phyloP scores from a whole-genome alignment of 2,888 invertebrate species.

The Noctua fimbriata region DNA sequence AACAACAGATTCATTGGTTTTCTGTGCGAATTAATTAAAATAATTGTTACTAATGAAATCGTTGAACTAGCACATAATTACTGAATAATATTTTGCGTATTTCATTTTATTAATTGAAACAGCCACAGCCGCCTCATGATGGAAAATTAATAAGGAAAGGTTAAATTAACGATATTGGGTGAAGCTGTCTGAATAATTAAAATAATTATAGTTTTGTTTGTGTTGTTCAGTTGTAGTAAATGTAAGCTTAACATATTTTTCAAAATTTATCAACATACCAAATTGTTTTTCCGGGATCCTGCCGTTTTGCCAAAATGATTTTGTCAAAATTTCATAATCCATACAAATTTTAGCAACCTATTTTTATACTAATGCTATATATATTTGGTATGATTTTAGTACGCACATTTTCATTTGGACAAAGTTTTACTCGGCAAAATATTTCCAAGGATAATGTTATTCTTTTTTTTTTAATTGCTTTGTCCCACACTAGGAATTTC shows the following conservation, averaged over 20 bases:
- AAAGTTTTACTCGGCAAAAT: too few species aligned
- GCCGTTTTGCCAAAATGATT: too few species aligned
- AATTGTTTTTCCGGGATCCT: too few species aligned
- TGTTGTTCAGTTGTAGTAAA: background rate
- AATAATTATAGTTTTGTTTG: background rate
- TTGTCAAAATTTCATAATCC: too few species aligned
- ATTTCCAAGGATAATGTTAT: too few species aligned
- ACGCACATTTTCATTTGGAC: too few species aligned
- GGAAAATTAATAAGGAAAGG: background rate
- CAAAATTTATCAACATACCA: background rate
- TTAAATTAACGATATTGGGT: background rate
- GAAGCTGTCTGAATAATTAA: background rate
- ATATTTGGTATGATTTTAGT: too few species aligned
- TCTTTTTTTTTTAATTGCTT: too few species aligned
- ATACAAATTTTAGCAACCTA: too few species aligned
- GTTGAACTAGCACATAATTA: background rate
- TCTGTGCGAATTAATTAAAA: background rate
- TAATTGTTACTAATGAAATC: slow-evolving; percentile 4
- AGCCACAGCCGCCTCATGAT: background rate
- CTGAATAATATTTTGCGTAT: background rate
- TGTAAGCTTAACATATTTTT: background rate
- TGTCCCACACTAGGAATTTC: too few species aligned
- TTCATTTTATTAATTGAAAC: background rate
- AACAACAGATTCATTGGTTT: slow-evolving; percentile 2
- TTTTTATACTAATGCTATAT: too few species aligned